Evolutionary conservation across 92 coral and sea anemone species (phyloP).

Genomic region (Porites evermanni): DNA sequence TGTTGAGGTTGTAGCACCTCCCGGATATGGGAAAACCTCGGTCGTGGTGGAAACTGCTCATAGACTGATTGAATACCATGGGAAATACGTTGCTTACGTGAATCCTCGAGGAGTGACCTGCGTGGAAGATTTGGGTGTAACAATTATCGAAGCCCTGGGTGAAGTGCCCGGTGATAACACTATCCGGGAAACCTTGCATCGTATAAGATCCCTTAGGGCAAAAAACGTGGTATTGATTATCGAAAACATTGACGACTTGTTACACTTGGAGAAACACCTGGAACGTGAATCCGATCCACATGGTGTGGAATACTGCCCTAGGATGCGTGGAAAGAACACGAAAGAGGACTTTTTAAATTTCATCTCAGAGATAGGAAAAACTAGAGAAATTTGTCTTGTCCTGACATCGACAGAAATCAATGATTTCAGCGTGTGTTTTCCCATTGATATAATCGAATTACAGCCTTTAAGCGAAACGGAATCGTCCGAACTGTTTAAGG

Average conservation of each 20-base stretch:
- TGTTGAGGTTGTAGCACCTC: constrained; percentile 19
- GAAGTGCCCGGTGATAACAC: constrained; percentile 23
- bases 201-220: constrained; percentile 4
- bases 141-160: constrained; percentile 40
- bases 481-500: not conserved
- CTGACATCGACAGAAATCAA: constrained; percentile 33
- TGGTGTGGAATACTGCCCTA: not conserved
- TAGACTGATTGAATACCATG: constrained; percentile 10
- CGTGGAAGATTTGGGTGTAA: constrained; percentile 40
- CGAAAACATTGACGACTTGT: constrained; percentile 51
- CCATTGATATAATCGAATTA: constrained; percentile 2
- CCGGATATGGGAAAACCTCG: constrained; percentile 56
- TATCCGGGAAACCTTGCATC: constrained; percentile 10
- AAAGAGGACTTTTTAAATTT: constrained; percentile 33
- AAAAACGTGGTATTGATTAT: constrained; percentile 26
- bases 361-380: constrained; percentile 20
- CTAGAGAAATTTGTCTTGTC: not conserved
- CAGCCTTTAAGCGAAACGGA: constrained; percentile 1
- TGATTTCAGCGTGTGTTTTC: constrained; percentile 9
- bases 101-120: constrained; percentile 45
- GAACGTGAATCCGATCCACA: not conserved
- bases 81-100: constrained; percentile 27
- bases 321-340: constrained; percentile 11
- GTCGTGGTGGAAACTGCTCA: constrained; percentile 46
- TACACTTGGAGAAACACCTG: constrained; percentile 12